Evolutionary conservation across 2,113 vertebrate species (phyloP), one percentile per base, ranked within the genome.

Genomic region (Neodontobutis hainanensis): DNA sequence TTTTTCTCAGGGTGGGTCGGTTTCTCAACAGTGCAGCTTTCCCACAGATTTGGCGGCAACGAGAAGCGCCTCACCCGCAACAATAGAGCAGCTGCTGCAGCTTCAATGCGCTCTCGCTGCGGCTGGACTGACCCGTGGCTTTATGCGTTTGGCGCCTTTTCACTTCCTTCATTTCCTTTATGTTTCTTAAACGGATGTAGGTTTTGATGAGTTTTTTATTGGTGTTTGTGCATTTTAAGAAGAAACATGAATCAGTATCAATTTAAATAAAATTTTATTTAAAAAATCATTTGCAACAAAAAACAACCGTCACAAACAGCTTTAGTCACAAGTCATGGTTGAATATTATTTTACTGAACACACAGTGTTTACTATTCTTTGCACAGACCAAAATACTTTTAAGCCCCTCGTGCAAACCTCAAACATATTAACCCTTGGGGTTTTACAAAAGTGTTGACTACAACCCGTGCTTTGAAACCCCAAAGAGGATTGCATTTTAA

Each of bases 391-490:
- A 91, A 88, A 82, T 86, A 92, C 80, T 87, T 87, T 88, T 70
- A 93, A 94, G 90, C 89, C 88, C 82, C 83, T 82, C 53, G 91
- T 93, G 93, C 94, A 94, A 93, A 89, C 91, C 88, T 93, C 88
- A 85, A 64, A 91, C 78, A 89, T 80, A 85, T 80, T 88, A 93
- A 92, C 91, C 93, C 93, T 73, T 90, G 87, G 92, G 91, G 92
- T 93, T 92, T 93, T 93, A 92, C 92, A 90, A 89, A 87, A 88
- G 88, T 92, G 90, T 92, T 91, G 88, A 76, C 78, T 91, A 92
- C 92, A 89, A 92, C 89, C 85, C 87, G 55, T 82, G 68, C 87
- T 88, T 80, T 90, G 90, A 92, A 91, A 91, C 93, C 92, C 91
- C 90, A 90, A 88, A 87, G 90, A 93, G 92, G 92, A 94, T 91